Evolutionary conservation across 92 coral and sea anemone species (phyloP).

Genomic region (Hydrozoanthus gracilis): DNA sequence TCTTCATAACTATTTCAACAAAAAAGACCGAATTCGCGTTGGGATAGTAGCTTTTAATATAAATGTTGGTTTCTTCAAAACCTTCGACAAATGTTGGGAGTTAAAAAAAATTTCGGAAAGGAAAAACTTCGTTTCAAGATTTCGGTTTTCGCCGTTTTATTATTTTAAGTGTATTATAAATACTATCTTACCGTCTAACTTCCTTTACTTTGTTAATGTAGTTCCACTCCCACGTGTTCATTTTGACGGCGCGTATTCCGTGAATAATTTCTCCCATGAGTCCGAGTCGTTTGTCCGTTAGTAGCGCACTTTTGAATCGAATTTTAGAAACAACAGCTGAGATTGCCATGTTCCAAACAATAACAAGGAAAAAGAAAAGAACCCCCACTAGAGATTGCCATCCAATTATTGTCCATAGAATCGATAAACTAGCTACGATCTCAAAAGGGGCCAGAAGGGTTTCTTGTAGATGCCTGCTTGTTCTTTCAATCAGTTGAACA

Average conservation of each 20-base stretch:
- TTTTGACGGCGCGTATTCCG: constrained; percentile 58
- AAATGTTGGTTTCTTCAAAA: too few species aligned
- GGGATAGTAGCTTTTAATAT: too few species aligned
- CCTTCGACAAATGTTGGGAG: too few species aligned
- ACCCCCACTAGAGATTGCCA: constrained; percentile 11
- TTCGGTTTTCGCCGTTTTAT: neutral
- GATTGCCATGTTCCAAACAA: neutral
- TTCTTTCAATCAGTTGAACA: constrained; percentile 1
- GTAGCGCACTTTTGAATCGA: neutral
- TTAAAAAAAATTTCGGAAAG: too few species aligned
- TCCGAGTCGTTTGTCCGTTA: constrained; percentile 22
- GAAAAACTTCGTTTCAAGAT: neutral
- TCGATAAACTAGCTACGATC: neutral
- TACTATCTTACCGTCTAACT: constrained; percentile 37
- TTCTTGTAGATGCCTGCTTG: constrained; percentile 20
- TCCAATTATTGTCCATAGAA: constrained; percentile 1
- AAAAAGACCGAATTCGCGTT: too few species aligned
- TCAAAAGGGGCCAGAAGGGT: neutral
- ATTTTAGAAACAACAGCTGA: neutral
- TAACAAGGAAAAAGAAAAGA: neutral
- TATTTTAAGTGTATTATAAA: neutral
- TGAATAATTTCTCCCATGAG: constrained; percentile 48
- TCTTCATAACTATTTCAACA: too few species aligned
- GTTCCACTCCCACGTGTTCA: constrained; percentile 60
- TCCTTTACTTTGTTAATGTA: constrained; percentile 34